A percentile compares a stretch with the other conserved stretches of the same genome.
Evolutionary conservation across 2,888 invertebrate species (phyloP).

Genomic region (Tipula lateralis): DNA sequence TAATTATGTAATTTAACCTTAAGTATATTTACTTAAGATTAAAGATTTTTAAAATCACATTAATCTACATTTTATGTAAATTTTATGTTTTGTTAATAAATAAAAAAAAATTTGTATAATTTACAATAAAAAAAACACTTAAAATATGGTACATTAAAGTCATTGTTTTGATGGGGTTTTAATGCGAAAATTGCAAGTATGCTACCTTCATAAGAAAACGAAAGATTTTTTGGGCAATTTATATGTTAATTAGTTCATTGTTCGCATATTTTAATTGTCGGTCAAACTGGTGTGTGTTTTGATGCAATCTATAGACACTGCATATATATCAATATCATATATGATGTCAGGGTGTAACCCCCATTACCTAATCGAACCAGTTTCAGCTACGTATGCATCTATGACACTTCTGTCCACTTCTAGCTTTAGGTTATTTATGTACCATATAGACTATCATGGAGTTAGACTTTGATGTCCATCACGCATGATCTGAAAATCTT

Average conservation of each 20-base stretch:
- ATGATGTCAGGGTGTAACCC: no score
- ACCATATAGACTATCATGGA: no score
- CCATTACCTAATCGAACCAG: no score
- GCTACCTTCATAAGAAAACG: not conserved
- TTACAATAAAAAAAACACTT: not conserved
- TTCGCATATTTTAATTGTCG: not conserved
- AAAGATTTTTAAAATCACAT: not conserved
- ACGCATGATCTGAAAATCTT: no score
- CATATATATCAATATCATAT: no score
- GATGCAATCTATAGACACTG: no score
- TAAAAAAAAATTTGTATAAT: not conserved
- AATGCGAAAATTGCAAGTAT: not conserved
- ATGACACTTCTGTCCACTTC: no score
- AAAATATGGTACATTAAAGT: not conserved
- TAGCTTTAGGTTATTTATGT: no score
- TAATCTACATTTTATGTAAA: not conserved
- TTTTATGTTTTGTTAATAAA: conserved; percentile 4
- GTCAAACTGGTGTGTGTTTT: not conserved
- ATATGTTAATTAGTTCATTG: not conserved
- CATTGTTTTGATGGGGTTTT: not conserved
- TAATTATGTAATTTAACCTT: not conserved
- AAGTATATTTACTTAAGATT: not conserved
- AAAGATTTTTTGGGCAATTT: not conserved
- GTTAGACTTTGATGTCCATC: no score
- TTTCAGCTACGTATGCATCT: no score